Conservation (phyloP, 1,140 invertebrate genomes). For the Liolophura sinensis region DNA sequence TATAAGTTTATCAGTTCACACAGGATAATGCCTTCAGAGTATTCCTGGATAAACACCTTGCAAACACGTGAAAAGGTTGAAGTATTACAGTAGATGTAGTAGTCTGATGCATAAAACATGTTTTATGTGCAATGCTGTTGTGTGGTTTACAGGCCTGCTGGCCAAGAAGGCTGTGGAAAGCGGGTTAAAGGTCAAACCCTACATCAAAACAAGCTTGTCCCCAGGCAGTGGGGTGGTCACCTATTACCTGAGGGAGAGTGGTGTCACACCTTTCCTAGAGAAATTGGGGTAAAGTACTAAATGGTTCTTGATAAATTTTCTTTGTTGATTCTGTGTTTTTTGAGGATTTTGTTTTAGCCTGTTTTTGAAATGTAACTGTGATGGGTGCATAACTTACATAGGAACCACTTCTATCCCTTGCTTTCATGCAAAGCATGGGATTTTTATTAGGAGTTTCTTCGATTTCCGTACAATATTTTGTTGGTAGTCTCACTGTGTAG, state of each 20-base stretch:
- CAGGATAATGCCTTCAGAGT: no score
- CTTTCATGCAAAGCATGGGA: no score
- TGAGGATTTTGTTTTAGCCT: not conserved
- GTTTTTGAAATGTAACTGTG: not conserved
- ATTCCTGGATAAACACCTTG: no score
- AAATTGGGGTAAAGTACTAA: constrained; percentile 71
- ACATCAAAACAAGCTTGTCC: constrained; percentile 94
- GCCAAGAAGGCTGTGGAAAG: constrained; percentile 94
- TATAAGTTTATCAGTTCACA: no score
- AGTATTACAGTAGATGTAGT: no score
- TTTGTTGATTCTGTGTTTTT: not conserved
- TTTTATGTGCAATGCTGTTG: not conserved
- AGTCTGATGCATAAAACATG: no score
- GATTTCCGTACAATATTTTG: no score
- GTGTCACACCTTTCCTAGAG: constrained; percentile 83
- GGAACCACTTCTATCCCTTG: no score
- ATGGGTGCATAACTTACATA: no score
- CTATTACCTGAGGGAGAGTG: constrained; percentile 88
- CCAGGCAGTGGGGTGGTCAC: constrained; percentile 98
- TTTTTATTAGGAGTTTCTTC: no score
- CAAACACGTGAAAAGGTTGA: no score
- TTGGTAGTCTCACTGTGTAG: no score
- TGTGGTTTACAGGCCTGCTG: constrained; percentile 71
- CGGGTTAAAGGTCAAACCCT: constrained; percentile 85
- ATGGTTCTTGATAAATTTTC: not conserved